Percentiles rank a stretch among this genome's conserved stretches.
Conservation (phyloP, 2,888 invertebrate genomes). For the Sclerodermus sp. region DNA sequence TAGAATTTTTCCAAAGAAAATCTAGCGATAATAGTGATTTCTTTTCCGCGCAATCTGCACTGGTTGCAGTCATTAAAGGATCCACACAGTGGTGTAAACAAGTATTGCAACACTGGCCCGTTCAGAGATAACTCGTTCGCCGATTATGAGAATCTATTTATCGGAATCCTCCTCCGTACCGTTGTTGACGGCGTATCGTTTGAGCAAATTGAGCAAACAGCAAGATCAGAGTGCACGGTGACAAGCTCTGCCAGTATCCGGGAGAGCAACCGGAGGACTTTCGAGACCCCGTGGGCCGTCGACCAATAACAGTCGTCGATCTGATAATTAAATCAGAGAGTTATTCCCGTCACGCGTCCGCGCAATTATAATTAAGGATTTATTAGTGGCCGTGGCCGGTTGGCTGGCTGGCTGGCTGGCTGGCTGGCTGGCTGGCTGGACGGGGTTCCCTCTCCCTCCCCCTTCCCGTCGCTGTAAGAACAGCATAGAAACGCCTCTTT, state of each 20-base stretch:
- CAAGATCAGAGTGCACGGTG: conserved; percentile 16
- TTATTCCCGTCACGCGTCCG: conserved; percentile 56
- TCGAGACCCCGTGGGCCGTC: not conserved
- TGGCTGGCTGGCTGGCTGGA: no score
- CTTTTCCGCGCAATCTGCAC: no score
- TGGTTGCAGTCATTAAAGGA: no score
- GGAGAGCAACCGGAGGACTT: not conserved
- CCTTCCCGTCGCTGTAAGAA: conserved; percentile 14
- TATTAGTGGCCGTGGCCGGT: conserved; percentile 51
- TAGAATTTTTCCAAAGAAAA: no score
- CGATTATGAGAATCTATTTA: no score
- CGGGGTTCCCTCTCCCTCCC: not conserved
- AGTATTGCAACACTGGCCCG: no score
- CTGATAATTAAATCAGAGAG: conserved; percentile 56
- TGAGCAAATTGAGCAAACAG: conserved; percentile 29
- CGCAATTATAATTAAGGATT: conserved; percentile 59
- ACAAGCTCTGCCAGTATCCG: conserved; percentile 5
- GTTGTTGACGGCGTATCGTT: not conserved
- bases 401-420: no score
- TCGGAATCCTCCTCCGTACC: no score
- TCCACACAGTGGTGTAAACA: no score
- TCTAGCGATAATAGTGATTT: no score
- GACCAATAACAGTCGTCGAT: conserved; percentile 31
- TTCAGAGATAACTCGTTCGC: no score
- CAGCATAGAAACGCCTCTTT: conserved; percentile 52